Percentiles rank a stretch among this genome's conserved stretches.
Evolutionary conservation across 2,888 invertebrate genomes (phyloP).

Genomic region (Hydroisotoma schaefferi): DNA sequence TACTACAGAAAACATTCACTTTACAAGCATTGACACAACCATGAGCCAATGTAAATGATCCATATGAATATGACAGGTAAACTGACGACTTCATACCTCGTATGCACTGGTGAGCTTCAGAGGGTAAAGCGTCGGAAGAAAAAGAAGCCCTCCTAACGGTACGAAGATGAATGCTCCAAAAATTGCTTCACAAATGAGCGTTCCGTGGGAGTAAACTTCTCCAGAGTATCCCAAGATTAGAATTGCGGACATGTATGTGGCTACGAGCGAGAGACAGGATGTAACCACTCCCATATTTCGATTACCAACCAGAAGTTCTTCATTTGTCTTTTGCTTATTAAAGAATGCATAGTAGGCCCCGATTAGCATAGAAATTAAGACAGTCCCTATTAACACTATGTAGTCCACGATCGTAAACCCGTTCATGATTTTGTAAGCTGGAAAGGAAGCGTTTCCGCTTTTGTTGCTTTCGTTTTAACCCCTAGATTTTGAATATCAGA

Average conservation of each 20-base stretch:
- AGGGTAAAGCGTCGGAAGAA: constrained; percentile 51
- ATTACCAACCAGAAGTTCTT: constrained; percentile 51
- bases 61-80: neutral
- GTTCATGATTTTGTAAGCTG: constrained; percentile 29
- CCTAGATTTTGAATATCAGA: too few species aligned
- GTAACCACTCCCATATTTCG: neutral
- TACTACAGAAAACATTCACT: constrained; percentile 7
- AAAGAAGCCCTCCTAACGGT: constrained; percentile 49
- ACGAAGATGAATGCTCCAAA: constrained; percentile 49
- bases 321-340: constrained; percentile 57
- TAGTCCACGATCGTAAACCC: constrained; percentile 49
- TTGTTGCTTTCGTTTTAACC: too few species aligned
- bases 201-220: constrained; percentile 51
- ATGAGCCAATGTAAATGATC: neutral
- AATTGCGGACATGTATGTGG: constrained; percentile 52
- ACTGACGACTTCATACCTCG: constrained; percentile 46
- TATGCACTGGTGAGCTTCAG: constrained; percentile 51
- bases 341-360: constrained; percentile 56
- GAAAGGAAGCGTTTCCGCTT: too few species aligned
- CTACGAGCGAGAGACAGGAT: constrained; percentile 47
- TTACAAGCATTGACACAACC: neutral
- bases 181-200: constrained; percentile 49
- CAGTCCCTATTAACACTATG: constrained; percentile 50
- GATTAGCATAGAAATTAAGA: constrained; percentile 51
- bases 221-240: constrained; percentile 51